phyloP scores from a whole-genome alignment of 2,888 invertebrate genomes.

The Marronus borbonicus region DNA sequence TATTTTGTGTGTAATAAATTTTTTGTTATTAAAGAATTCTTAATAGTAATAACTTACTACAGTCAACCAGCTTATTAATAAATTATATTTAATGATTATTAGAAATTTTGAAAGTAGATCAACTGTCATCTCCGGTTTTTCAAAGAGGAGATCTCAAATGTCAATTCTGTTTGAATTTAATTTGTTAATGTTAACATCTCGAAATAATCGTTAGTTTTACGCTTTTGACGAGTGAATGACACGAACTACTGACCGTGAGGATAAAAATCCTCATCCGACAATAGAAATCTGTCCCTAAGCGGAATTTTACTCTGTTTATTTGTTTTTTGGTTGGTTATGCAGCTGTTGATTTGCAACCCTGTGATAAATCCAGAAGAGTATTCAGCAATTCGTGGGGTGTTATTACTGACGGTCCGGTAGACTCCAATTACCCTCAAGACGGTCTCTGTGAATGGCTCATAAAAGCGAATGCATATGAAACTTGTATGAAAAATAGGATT shows the following conservation, averaged over 20 bases:
- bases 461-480: slow-evolving; percentile 77
- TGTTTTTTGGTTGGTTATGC: slow-evolving; percentile 67
- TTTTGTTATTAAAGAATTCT: not conserved
- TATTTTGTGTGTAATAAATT: not conserved
- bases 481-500: too few species aligned
- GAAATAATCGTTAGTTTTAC: slow-evolving; percentile 37
- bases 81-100: not conserved
- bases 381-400: slow-evolving; percentile 87
- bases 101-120: slow-evolving; percentile 10
- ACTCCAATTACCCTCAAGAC: slow-evolving; percentile 91
- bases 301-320: slow-evolving; percentile 67
- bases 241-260: slow-evolving; percentile 54
- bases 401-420: slow-evolving; percentile 90
- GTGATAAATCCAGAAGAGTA: slow-evolving; percentile 88
- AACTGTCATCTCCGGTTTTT: slow-evolving; percentile 16
- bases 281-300: slow-evolving; percentile 61
- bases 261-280: slow-evolving; percentile 55
- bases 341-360: slow-evolving; percentile 74
- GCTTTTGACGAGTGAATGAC: slow-evolving; percentile 51
- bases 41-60: not conserved
- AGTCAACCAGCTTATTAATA: not conserved
- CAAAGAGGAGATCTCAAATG: slow-evolving; percentile 38
- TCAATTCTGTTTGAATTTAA: slow-evolving; percentile 37
- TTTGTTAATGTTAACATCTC: slow-evolving; percentile 32
- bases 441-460: slow-evolving; percentile 98